phyloP scores from a whole-genome alignment of 2,888 invertebrate species.

The Dermolepida albohirtum region DNA sequence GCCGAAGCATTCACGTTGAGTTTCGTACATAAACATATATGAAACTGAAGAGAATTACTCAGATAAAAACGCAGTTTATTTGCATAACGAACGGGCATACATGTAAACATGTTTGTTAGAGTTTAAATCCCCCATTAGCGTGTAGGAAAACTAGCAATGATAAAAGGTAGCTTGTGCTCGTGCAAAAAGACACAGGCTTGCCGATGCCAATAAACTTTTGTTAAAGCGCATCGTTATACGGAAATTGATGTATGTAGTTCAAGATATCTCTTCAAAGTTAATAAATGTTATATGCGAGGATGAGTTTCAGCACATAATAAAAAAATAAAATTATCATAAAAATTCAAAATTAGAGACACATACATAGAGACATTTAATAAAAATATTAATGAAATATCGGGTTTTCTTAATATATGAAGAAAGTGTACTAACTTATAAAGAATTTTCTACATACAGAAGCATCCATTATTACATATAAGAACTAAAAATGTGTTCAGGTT shows the following conservation, averaged over 20 bases:
- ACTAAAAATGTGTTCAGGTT: no score
- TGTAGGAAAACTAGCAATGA: constrained; percentile 59
- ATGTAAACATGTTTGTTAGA: constrained; percentile 60
- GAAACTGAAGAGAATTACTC: constrained; percentile 37
- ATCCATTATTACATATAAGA: no score
- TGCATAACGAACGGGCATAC: constrained; percentile 59
- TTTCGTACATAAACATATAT: not conserved
- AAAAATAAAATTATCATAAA: no score
- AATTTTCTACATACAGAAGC: no score
- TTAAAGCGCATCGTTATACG: constrained; percentile 60
- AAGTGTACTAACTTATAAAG: no score
- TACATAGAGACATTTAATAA: no score
- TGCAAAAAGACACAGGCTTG: constrained; percentile 56
- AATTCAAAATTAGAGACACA: no score
- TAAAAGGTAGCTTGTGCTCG: constrained; percentile 49
- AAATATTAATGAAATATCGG: no score
- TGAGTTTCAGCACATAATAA: no score
- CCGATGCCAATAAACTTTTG: constrained; percentile 63
- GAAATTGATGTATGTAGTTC: constrained; percentile 25
- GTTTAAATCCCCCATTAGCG: constrained; percentile 63
- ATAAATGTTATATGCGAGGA: no score
- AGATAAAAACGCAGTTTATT: constrained; percentile 53
- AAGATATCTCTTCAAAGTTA: not conserved
- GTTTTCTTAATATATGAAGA: no score
- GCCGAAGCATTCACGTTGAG: not conserved